A percentile compares a stretch with the other conserved stretches of the same genome.
Conservation (phyloP, 2,888 invertebrate species). For the Lasioglossum lativentre region DNA sequence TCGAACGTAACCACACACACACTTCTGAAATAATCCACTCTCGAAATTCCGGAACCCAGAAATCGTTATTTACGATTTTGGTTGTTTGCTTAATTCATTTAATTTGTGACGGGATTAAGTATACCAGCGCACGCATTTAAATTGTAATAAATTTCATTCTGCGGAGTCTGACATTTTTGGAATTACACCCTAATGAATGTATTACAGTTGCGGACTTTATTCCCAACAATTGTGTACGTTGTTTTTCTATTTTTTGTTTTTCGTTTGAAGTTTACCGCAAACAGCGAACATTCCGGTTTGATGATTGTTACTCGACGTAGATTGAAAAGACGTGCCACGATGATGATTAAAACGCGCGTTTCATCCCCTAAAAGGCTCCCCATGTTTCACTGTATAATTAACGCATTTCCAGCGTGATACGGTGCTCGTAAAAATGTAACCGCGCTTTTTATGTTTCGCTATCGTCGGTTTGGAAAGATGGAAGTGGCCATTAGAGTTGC, state of each 20-base stretch:
- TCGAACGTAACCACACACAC: not conserved
- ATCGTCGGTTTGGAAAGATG: not conserved
- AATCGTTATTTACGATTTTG: not conserved
- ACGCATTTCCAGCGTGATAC: not conserved
- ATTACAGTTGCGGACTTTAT: not conserved
- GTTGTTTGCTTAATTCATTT: not conserved
- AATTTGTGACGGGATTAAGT: too few relatives aligned
- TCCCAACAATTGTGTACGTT: not conserved
- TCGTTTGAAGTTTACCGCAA: not conserved
- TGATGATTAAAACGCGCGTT: not conserved
- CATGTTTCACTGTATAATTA: not conserved
- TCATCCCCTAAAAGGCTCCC: not conserved
- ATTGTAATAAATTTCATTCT: too few relatives aligned
- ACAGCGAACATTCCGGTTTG: not conserved
- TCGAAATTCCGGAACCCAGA: not conserved
- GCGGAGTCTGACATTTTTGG: not conserved
- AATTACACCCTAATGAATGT: not conserved
- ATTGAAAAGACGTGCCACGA: not conserved
- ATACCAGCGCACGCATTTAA: too few relatives aligned
- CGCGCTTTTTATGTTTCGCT: not conserved
- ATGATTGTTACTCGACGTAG: not conserved
- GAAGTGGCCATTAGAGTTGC: not conserved
- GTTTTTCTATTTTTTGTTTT: not conserved
- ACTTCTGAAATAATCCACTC: not conserved
- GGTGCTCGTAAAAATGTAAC: not conserved